Evolutionary conservation across 2,797 vertebrate genomes (phyloP), one percentile per base, ranked within the genome.

Genomic region (Vipera latastei): DNA sequence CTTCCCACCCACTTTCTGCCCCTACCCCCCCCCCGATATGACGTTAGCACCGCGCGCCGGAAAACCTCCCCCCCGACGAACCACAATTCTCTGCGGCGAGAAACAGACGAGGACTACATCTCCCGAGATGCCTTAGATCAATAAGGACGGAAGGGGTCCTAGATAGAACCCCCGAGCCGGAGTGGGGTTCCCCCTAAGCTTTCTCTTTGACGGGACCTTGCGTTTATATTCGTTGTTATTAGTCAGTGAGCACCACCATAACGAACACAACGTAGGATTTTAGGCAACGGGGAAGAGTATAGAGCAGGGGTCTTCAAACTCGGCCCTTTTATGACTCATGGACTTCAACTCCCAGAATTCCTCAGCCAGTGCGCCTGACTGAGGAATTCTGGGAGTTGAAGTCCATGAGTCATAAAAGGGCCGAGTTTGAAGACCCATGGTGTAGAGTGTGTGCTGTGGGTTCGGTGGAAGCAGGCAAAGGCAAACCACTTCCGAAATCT

Each of bases 101-200:
- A 11, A 18, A 5, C 11, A 0, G 0, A 0, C 3, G 57, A n/a
- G 16, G 16, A 91, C 94, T 95, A 88, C 93, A 87, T 26, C 0
- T 96, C 96, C 96, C 97, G 91, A 86, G 93, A 94, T 90, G 89
- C 94, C 7, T 0, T 0, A 26, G 88, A 25, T 22, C 0, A 0
- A 0, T 0, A 0, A 1, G 0, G 0, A 0, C 0, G 0, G 0
- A 0, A 1, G 0, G 0, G 1, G 1, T 0, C 0, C 4, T 2
- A 4, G 0, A 4, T 28, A 18, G 1, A 7, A 55, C 60, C 4
- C 1, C 0, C 6, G 59, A 48, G 22, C 5, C 32, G 22, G 57
- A n/a, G 26, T 3, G 85, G 32, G 18, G 20, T 11, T 4, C 38
- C 20, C 9, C 22, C 8, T 53, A 53, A 48, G 38, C 22, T 48